These are phyloP conservation scores for Cephalotes varians DNA, from an alignment of 2,888 invertebrate species.

Conservation along the genomic window DNA sequence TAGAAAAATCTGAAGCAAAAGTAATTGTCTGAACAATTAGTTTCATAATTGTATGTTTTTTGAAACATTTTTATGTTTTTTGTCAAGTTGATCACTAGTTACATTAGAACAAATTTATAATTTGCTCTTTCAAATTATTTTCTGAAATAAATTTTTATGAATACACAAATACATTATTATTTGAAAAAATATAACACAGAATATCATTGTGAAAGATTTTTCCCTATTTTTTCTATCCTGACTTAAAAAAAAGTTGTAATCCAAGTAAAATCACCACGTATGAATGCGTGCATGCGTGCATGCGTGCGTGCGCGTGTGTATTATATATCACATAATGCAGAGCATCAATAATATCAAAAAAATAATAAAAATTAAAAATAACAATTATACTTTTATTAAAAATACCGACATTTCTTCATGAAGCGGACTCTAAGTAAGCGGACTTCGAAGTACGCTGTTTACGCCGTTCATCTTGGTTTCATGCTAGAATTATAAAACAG, in stretches of 20 bases:
- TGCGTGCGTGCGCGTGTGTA: not conserved
- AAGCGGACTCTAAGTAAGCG: not conserved
- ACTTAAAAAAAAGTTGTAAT: not conserved
- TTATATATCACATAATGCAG: not conserved
- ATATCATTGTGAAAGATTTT: not conserved
- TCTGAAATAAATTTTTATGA: too few relatives aligned
- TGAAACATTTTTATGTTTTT: too few relatives aligned
- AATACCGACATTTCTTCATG: not conserved
- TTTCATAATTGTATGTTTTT: too few relatives aligned
- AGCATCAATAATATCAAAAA: not conserved
- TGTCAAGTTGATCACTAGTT: too few relatives aligned
- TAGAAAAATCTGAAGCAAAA: too few relatives aligned
- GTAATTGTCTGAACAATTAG: too few relatives aligned
- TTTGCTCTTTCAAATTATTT: too few relatives aligned
- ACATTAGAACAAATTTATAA: too few relatives aligned
- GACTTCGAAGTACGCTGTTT: not conserved
- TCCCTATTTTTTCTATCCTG: not conserved
- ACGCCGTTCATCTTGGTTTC: constrained; percentile 12
- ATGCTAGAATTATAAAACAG: constrained; percentile 19
- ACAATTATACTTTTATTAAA: constrained; percentile 25
- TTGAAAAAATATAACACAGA: not conserved
- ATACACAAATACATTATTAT: not conserved
- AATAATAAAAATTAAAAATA: constrained; percentile 18
- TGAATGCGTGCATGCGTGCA: too few relatives aligned
- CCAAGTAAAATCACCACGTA: not conserved